Base-by-base conservation (phyloP, 2,888 invertebrate species). In the Thumatha senex region DNA sequence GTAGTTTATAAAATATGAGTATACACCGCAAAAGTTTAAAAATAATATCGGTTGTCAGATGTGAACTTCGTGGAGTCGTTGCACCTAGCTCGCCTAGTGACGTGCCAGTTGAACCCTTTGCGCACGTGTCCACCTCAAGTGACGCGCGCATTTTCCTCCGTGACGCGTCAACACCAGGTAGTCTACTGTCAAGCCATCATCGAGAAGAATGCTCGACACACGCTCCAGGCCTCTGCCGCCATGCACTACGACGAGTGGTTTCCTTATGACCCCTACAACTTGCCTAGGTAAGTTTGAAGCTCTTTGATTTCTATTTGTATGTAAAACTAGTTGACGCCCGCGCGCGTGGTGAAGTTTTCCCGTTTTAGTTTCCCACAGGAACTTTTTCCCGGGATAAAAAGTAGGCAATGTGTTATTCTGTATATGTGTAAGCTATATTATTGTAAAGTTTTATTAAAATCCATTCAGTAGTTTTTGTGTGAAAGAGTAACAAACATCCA, bases 131-230 rank as follows among this genome's bases (percentile, higher is more conserved):
- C 95, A 35, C 93, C 95, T 0, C 94, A 95, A 1, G 95, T 98
- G 12, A 95, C 95, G 0, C 94, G 95, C 56, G 95, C 95, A 14
- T 98, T 98, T 83, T 95, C 97, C 0, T 94, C 95, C 0, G 94
- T 97, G 1, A 96, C 97, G 0, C 93, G 96, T 44, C 93, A 95
- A 9, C 96, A 98, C 80, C 98, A 98, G 76, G 92, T 99, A 46
- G 97, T 96, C 0, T 98, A 98, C 85, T 98, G 98, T 83, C 96
- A 97, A 79, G 94, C 97, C 0, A 94, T 98, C 41, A 94, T 98
- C 35, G 98, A 98, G 80, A 94, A 95, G 67, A 98, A 98, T 85
- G 83, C 93, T 0, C 90, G 96, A 1, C 82, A 88, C 35, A 90
- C 92, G 34, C 71, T 93, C 11, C 89, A 87, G 72, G 46, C 86